Evolutionary conservation across 2,797 vertebrate genomes (phyloP).

Genomic region (Rhabdomys pumilio): DNA sequence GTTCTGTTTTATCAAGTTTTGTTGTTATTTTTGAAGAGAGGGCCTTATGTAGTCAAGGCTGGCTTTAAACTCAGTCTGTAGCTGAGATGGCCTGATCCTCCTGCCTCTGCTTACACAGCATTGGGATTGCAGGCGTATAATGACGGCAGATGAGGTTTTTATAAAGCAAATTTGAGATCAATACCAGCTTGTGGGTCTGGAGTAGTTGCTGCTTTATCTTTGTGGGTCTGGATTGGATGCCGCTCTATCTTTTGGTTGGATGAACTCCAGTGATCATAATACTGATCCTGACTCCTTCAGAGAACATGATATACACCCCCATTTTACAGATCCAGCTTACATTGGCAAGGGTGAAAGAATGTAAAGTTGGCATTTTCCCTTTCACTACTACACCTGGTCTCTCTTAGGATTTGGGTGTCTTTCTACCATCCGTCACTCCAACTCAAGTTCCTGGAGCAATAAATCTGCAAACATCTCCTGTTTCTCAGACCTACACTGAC

Average conservation of each 20-base stretch:
- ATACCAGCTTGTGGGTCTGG: background rate
- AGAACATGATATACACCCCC: background rate
- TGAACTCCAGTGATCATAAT: background rate
- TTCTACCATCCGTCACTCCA: background rate
- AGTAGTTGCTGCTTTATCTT: background rate
- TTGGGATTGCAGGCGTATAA: background rate
- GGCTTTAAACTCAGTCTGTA: background rate
- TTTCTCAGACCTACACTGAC: slow-evolving; percentile 10
- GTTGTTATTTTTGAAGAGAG: background rate
- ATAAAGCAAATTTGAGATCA: background rate
- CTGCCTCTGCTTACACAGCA: background rate
- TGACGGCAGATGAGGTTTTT: background rate
- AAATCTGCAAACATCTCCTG: background rate
- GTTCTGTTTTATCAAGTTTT: background rate
- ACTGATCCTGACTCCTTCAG: background rate
- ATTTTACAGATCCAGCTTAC: background rate
- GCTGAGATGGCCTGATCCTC: too few relatives aligned
- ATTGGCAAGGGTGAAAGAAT: background rate
- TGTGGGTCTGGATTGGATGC: background rate
- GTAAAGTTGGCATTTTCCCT: background rate
- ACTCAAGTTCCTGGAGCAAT: background rate
- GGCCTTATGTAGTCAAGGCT: background rate
- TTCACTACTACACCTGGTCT: background rate
- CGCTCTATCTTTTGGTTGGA: background rate
- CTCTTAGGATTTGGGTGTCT: background rate